Base-by-base conservation (phyloP, 2,113 vertebrate genomes). In the Lepus timidus region DNA sequence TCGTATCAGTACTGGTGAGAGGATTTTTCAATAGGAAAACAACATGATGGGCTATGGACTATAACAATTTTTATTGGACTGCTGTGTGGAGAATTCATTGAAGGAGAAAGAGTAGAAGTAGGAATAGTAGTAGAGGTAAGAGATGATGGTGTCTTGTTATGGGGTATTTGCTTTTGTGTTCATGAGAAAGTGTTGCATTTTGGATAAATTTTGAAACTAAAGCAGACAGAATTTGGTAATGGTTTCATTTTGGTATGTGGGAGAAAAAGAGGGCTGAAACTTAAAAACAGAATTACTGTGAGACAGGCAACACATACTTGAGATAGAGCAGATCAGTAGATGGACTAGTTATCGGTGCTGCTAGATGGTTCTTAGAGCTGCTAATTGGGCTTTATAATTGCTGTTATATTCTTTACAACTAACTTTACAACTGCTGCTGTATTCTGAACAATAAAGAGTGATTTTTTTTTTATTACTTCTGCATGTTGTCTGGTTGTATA, bases 21-120 rank as follows among this genome's bases (percentile, higher is more conserved):
- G 55, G 13, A 19, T 9, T 92, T 96, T 96, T 92, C 81, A 68
- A 82, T 9, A 86, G 91, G 29, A 90, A 90, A 23, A 23, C n/a
- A 44, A 74, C 8, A 44, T 68, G 23, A 27, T 82, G 49, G 64
- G 39, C 70, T 58, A 67, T 36, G 9, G 3, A 62, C 52, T 92
- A 94, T 62, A 78, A 64, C n/a, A 88, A 51, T 33, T 25, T 61
- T 68, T 39, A 22, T 31, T 74, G 52, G n/a, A 58, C 25, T 90
- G 23, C 49, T 51, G 19, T 70, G 27, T 27, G 22, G 71, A 78
- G 8, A 93, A 78, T 17, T 68, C 29, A 55, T 25, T 17, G n/a
- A 84, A 52, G 39, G 49, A 71, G 68, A 79, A 84, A 64, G 58
- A 76, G 7, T 39, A 19, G 76, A 85, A 71, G 51, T n/a, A 74